Evolutionary conservation across 2,113 vertebrate genomes (phyloP), one percentile per base, ranked within the genome.

Genomic region (Pagrus major): DNA sequence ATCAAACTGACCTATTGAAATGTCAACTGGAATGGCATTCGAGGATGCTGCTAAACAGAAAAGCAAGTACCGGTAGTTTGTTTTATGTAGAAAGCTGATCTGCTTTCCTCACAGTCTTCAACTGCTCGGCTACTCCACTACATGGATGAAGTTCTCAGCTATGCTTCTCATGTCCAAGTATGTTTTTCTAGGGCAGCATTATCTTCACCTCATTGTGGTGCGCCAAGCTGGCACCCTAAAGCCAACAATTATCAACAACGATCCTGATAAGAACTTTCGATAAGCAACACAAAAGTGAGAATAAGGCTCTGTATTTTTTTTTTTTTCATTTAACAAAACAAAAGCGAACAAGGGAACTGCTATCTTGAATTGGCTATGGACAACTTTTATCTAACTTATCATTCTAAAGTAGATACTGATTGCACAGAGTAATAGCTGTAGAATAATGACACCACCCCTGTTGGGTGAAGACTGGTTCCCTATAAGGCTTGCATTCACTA

Each of bases 1-100:
- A 79, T 89, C 78, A 64, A 12, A 51, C 59, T 76, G 83, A 88
- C 81, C 83, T 80, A 86, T 71, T 27, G 10, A 89, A 88, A 88
- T 89, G 74, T 54, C 86, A 87, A 65, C 39, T 58, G 44, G 54
- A 70, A 76, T 15, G 59, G 39, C 63, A 68, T 76, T 76, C 55
- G 58, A 59, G 71, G 23, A 55, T 3, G 23, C 39, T 1, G 51
- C 37, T 46, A 44, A 59, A 75, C 52, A 74, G 42, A 39, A 29
- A 49, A 59, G 63, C 76, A 65, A 49, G n/a, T n/a, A n/a, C n/a
- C n/a, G n/a, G n/a, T 10, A 1, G 15, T 74, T 63, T 23, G 18
- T 21, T 60, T 71, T 11, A 37, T 29, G 56, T 58, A 37, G 21
- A 46, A 71, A 80, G 20, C 11, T 20, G 14, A 72, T 63, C 44